Conservation (phyloP, 2,797 vertebrate genomes). For the Pseudomugil gertrudae region DNA sequence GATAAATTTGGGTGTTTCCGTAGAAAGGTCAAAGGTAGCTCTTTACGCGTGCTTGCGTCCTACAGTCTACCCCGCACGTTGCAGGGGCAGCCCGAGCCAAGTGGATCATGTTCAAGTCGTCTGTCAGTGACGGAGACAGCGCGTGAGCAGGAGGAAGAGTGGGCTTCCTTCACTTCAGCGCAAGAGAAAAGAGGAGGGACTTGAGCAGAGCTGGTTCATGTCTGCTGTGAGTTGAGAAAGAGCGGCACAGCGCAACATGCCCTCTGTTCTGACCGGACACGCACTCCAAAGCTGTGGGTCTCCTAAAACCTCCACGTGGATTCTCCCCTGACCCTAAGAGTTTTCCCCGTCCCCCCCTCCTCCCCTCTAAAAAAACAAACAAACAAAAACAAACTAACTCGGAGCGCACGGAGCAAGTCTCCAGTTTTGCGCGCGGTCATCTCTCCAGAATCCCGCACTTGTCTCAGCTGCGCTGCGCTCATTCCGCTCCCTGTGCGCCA, state of each 20-base stretch:
- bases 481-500: not conserved
- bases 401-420: slow-evolving; percentile 11
- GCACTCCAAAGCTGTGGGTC: slow-evolving; percentile 20
- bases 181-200: slow-evolving; percentile 63
- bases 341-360: not conserved
- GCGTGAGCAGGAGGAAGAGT: not conserved
- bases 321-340: not conserved
- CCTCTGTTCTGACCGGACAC: not conserved
- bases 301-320: slow-evolving; percentile 13
- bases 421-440: slow-evolving; percentile 38
- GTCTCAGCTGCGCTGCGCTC: slow-evolving; percentile 13
- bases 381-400: too few relatives aligned
- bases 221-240: slow-evolving; percentile 34
- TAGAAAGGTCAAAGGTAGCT: slow-evolving; percentile 3
- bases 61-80: slow-evolving; percentile 1
- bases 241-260: slow-evolving; percentile 26
- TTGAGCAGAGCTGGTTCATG: slow-evolving; percentile 39
- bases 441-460: slow-evolving; percentile 4
- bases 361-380: too few relatives aligned
- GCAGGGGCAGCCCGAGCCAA: slow-evolving; percentile 17
- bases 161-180: slow-evolving; percentile 20
- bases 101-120: slow-evolving; percentile 19
- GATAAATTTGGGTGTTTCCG: not conserved
- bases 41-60: not conserved
- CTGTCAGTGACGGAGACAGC: slow-evolving; percentile 10